Base-by-base conservation (phyloP, 2,888 invertebrate genomes). In the Adela reaumurella region DNA sequence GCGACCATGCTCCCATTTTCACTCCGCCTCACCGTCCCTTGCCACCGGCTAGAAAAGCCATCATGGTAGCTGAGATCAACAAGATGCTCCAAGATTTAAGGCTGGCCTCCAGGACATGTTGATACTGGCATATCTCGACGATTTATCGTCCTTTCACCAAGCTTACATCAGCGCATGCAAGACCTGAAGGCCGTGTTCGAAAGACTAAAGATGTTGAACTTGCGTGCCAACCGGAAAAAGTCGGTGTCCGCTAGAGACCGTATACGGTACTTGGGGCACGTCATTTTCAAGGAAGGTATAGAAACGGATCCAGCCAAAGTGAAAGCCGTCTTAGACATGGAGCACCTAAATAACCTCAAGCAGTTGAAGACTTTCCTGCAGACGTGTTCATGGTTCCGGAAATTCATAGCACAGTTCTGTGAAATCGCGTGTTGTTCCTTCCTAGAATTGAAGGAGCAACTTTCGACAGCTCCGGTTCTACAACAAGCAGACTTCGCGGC, bases 71-170 rank as follows among this genome's bases (percentile, higher is more conserved):
- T 35, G 57, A 65, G 51, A 46, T 67, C 1, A 58, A 59, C 11
- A 50, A 54, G 43, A 60, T 67, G 62, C 46, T 64, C 2, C 43
- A 54, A 3, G 56, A 61, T 3, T 61, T 53, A 1, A 55, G 41
- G 44, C 46, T 3, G 46, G 11, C 3, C 16, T 57, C 4, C 17
- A 43, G 0, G 47, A 54, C 8, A 52, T 53, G 2, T 45, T 46
- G 2, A 50, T 50, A 1, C 46, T 57, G 8, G 53, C 54, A 2
- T 59, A 57, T 47, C 46, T 57, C 1, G 57, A 58, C 49, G 56
- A 57, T 45, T 48, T 58, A 52, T 56, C 1, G 47, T 58, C 1
- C 50, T 53, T 16, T 56, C 56, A 11, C 28, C 17, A 20, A 41
- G 51, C 43, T 54, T 56, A 19, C 17, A 52, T 17, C 11, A 47